Base-by-base conservation (phyloP, 2,888 invertebrate genomes). In the Eristalis intricaria region DNA sequence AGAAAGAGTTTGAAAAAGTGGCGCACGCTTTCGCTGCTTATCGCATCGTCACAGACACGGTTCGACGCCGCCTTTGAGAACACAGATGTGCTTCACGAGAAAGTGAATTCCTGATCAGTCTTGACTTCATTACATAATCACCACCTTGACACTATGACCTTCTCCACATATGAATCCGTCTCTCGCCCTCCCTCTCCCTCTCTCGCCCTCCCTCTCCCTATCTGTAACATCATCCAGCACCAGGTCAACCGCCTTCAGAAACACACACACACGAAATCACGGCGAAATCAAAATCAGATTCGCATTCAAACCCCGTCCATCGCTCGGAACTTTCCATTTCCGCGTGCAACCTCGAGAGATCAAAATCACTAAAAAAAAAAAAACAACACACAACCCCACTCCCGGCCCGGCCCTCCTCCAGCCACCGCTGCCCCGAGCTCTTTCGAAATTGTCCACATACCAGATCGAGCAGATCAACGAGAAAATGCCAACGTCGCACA, bases 251-350 rank as follows among this genome's bases (percentile, higher is more conserved):
- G n/a, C n/a, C 50, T 7, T n/a, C n/a, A 4, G 4, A 19, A 19
- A 50, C 7, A 19, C 50, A 8, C 50, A 50, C 19, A 19, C 50
- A 8, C 50, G 50, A 43, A 43, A 43, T n/a, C 43, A 7, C 15
- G 8, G 50, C 19, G 50, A 50, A 50, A 50, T 50, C 50, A 19
- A 50, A 50, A 50, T 50, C 50, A 50, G 50, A 19, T 50, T 50
- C 50, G 19, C 50, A 50, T 50, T 50, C 50, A 50, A 50, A n/a
- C 4, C 50, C 8, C 50, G 50, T 50, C 19, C 13, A 26, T 23
- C 66, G 77, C 76, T 68, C 60, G 22, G 40, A 74, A 70, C 79
- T 80, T 84, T 84, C 75, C 65, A 84, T 84, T 80, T 84, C 79
- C 65, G 43, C 65, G 40, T 69, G 63, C 32, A 69, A 68, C 73